A percentile compares a stretch with the other conserved stretches of the same genome.
phyloP scores from a whole-genome alignment of 2,797 vertebrate genomes.

The Anguilla megastoma region DNA sequence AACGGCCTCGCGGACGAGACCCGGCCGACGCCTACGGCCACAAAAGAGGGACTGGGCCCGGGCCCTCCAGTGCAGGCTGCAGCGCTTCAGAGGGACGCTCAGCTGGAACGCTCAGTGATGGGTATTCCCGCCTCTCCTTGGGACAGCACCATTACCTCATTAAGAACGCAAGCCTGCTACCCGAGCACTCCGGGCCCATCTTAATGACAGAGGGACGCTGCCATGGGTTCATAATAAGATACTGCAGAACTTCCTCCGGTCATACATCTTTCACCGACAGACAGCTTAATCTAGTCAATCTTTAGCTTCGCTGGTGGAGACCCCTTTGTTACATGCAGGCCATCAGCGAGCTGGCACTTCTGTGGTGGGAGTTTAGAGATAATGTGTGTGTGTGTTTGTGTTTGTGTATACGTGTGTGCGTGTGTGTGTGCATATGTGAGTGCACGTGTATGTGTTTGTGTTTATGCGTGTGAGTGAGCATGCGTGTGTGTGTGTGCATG shows the following conservation, averaged over 20 bases:
- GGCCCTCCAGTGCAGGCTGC: background rate
- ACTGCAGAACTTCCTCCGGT: background rate
- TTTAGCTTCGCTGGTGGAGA: conserved; percentile 46
- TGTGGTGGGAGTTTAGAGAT: conserved; percentile 32
- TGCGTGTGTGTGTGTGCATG: conserved; percentile 10
- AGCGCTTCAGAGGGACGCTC: background rate
- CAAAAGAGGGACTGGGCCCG: background rate
- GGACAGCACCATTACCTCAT: background rate
- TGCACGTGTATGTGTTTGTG: conserved; percentile 3
- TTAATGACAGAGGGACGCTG: conserved; percentile 19
- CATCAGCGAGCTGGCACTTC: conserved; percentile 44
- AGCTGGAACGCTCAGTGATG: background rate
- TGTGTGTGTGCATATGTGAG: background rate
- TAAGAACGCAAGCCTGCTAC: background rate
- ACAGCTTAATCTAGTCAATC: conserved; percentile 43
- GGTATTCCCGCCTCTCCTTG: background rate
- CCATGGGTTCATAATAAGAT: background rate
- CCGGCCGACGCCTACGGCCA: background rate
- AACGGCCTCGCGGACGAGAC: background rate
- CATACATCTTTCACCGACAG: background rate
- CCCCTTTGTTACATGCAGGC: conserved; percentile 41
- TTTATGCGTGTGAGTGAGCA: background rate
- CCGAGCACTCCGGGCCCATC: background rate
- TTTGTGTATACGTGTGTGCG: conserved; percentile 8
- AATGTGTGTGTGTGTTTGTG: conserved; percentile 9